Conservation (phyloP, 2,797 vertebrate genomes). For the Falco naumanni region DNA sequence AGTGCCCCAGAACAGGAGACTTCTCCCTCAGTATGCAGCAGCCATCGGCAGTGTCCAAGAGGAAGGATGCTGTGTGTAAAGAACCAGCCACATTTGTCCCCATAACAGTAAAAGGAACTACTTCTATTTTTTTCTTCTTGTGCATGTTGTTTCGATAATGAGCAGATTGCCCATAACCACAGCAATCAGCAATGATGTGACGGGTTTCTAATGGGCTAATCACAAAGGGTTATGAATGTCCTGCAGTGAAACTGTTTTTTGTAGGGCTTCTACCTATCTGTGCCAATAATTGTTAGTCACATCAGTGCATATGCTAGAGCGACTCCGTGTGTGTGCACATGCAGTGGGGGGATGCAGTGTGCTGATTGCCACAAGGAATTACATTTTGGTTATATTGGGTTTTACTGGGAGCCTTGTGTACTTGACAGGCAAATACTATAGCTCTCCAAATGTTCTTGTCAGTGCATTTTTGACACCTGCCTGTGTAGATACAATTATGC, state of each 20-base stretch:
- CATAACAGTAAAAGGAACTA: background rate
- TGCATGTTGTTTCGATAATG: background rate
- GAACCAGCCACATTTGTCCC: background rate
- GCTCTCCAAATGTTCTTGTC: background rate
- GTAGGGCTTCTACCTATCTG: background rate
- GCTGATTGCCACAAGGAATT: background rate
- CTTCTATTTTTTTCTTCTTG: too few species aligned
- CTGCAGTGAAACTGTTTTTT: background rate
- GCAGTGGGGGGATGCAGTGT: background rate
- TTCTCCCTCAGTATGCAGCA: background rate
- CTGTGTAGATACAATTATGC: background rate
- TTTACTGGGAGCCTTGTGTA: background rate
- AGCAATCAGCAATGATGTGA: background rate
- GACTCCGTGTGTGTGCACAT: background rate
- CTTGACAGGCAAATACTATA: background rate
- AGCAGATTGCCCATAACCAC: background rate
- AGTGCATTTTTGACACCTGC: background rate
- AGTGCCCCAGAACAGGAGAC: background rate
- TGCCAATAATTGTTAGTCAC: background rate
- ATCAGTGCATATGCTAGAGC: fast-evolving
- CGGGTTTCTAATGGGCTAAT: background rate
- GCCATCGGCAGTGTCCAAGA: background rate
- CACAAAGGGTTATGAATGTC: background rate
- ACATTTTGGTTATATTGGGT: background rate
- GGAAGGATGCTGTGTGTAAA: background rate